Conservation (phyloP, 23 tunicate species). For the Ciona savignyi region DNA sequence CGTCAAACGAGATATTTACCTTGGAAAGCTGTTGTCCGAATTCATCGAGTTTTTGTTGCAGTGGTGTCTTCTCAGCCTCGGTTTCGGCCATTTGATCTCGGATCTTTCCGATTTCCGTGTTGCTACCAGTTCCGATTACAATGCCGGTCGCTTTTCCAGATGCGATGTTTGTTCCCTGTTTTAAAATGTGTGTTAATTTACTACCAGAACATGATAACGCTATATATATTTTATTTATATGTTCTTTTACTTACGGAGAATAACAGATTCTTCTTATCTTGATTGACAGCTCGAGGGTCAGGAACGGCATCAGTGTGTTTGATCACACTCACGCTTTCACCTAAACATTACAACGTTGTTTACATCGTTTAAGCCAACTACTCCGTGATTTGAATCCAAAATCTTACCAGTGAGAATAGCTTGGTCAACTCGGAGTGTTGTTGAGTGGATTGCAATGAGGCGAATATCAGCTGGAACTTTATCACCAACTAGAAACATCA, state of each 20-base stretch:
- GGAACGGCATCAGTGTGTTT: constrained; percentile 97
- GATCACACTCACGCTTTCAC: constrained; percentile 96
- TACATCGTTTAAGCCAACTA: background rate
- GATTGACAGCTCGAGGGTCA: constrained; percentile 88
- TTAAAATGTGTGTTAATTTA: background rate
- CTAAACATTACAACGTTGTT: constrained; percentile 19
- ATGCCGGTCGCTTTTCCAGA: constrained; percentile 95
- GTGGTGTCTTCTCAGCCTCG: constrained; percentile 96
- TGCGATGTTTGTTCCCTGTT: constrained; percentile 91
- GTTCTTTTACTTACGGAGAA: constrained; percentile 62
- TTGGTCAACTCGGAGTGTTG: constrained; percentile 94
- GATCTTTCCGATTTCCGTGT: constrained; percentile 97
- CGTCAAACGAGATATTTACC: background rate
- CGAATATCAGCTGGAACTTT: constrained; percentile 99
- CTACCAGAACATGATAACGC: background rate
- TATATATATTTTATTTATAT: background rate
- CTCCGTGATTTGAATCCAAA: background rate
- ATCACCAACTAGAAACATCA: constrained; percentile 66
- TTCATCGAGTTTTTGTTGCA: constrained; percentile 95
- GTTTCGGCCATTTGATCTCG: constrained; percentile 99
- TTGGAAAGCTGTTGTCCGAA: constrained; percentile 95
- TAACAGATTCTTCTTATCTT: constrained; percentile 96
- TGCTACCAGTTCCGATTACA: constrained; percentile 85
- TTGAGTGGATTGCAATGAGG: constrained; percentile 74
- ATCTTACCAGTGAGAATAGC: constrained; percentile 80